A percentile compares a stretch with the other conserved stretches of the same genome.
Conservation (phyloP, 2,113 vertebrate species). For the Tauraco erythrolophus region DNA sequence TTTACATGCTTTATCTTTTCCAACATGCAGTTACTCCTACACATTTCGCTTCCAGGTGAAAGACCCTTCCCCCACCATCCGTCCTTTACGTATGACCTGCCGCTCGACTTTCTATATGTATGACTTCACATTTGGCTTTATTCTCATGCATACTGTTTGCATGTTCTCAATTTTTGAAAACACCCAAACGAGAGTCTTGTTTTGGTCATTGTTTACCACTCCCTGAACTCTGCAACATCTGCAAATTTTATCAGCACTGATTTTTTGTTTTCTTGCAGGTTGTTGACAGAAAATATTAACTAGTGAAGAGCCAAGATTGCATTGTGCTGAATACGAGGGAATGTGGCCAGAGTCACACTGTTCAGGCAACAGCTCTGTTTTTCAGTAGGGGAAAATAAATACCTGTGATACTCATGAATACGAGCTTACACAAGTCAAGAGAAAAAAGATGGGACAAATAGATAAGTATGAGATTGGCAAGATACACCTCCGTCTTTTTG, state of each 20-base stretch:
- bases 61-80: neutral
- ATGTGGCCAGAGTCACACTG: constrained; percentile 23
- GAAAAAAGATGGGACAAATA: constrained; percentile 48
- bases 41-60: constrained; percentile 41
- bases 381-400: constrained; percentile 38
- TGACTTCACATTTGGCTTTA: constrained; percentile 68
- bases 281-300: constrained; percentile 70
- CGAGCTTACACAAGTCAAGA: constrained; percentile 29
- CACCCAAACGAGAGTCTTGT: constrained; percentile 61
- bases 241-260: constrained; percentile 63
- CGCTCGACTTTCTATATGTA: neutral
- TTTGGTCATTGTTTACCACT: constrained; percentile 70
- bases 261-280: constrained; percentile 64
- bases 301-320: constrained; percentile 45
- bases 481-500: neutral
- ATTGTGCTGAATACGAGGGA: constrained; percentile 53
- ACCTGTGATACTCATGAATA: constrained; percentile 33
- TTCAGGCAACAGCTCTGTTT: constrained; percentile 57
- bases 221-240: constrained; percentile 68
- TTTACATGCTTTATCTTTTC: constrained; percentile 24
- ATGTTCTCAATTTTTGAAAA: constrained; percentile 55
- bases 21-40: neutral
- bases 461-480: constrained; percentile 46
- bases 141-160: constrained; percentile 10
- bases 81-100: neutral